Base-by-base conservation (phyloP, 2,797 vertebrate species). In the Pampus argenteus region DNA sequence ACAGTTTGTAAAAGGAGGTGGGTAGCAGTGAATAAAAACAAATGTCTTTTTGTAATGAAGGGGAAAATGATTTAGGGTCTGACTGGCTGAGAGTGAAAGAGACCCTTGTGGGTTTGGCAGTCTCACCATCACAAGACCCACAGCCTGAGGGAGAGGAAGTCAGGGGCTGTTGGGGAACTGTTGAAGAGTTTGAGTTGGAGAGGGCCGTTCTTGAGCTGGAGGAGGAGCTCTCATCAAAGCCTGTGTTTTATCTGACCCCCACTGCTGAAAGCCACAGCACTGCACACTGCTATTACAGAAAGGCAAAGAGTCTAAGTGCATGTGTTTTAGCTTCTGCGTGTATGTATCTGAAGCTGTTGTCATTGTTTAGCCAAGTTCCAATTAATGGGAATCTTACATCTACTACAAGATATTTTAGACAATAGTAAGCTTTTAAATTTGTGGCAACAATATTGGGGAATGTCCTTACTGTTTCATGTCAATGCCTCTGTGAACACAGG, bases 51-150 rank as follows among this genome's bases (percentile, higher is more conserved):
- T 66, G 84, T 86, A 91, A 90, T 81, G 81, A 92, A 81, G 85
- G 77, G 82, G 78, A 83, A 89, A 92, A 91, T 88, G 78, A 93
- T 93, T 90, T 90, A 88, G 79, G 54, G 74, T 42, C 81, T 75
- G 82, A 74, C 78, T 71, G 78, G 22, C 76, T 88, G 78, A 87
- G 76, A 86, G 82, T 71, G 84, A 84, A 85, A 69, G 78, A 86
- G 87, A 81, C 84, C 89, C 86, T 51, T 66, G 81, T 81, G 81
- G 82, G 71, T 86, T 86, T 82, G 78, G 79, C 78, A 29, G 76
- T 65, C 65, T 50, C 25, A 23, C 71, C 77, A 45, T 87, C 81
- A 85, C 81, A 79, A 77, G 79, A 88, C 61, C 74, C 66, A 48
- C 79, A 79, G 84, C 62, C 60, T 23, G 47, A 34, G 50, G 61